Evolutionary conservation across 2,113 vertebrate genomes (phyloP).

Genomic region (Scomber colias): DNA sequence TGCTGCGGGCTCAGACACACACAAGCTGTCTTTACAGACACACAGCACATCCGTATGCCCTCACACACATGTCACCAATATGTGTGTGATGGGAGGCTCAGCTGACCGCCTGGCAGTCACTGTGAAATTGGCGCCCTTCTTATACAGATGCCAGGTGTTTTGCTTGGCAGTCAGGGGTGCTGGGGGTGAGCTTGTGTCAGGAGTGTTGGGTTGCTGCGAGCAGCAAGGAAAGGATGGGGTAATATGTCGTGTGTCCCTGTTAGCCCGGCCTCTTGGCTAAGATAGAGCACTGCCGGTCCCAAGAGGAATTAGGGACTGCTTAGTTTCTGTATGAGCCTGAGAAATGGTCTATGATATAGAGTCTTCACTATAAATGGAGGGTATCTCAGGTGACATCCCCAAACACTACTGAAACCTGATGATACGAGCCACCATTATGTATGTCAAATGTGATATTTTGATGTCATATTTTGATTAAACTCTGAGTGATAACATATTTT

Average conservation of each 20-base stretch:
- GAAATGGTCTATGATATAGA: slow-evolving; percentile 17
- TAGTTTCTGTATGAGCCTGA: slow-evolving; percentile 28
- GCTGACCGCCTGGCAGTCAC: slow-evolving; percentile 73
- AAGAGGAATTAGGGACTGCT: slow-evolving; percentile 41
- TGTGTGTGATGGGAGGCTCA: slow-evolving; percentile 62
- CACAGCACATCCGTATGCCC: slow-evolving; percentile 11
- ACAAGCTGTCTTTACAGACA: slow-evolving; percentile 10
- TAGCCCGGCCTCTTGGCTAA: slow-evolving; percentile 39
- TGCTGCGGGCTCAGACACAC: slow-evolving; percentile 27
- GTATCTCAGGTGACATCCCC: slow-evolving; percentile 5
- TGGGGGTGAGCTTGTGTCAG: slow-evolving; percentile 64
- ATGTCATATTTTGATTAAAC: no score
- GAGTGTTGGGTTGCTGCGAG: slow-evolving; percentile 73
- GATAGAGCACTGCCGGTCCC: not conserved
- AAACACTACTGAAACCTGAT: not conserved
- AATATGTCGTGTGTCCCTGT: slow-evolving; percentile 62
- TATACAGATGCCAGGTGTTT: slow-evolving; percentile 79
- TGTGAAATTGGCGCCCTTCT: slow-evolving; percentile 73
- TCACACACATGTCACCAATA: slow-evolving; percentile 32
- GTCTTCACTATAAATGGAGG: not conserved
- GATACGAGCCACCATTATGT: slow-evolving; percentile 18
- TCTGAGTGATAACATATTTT: no score
- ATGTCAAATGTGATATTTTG: no score
- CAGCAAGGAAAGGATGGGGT: slow-evolving; percentile 52
- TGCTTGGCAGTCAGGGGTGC: slow-evolving; percentile 68